These are phyloP conservation scores for Pseudopipra pipra DNA, from an alignment of 2,113 vertebrate genomes.

Conservation along the genomic window DNA sequence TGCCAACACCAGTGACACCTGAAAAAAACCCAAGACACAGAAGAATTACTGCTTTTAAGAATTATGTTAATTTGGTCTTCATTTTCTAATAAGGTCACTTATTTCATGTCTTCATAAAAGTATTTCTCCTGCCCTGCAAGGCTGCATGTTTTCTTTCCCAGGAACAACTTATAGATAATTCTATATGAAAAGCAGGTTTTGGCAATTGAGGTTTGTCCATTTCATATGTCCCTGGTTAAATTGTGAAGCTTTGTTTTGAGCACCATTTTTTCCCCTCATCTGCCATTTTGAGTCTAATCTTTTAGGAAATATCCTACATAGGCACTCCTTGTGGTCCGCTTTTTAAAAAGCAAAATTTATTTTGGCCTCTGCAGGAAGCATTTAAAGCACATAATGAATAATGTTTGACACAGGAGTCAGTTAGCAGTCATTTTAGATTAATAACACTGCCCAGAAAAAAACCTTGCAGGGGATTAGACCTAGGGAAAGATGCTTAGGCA, in stretches of 20 bases:
- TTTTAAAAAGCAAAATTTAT: constrained; percentile 49
- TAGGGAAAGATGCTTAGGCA: constrained; percentile 53
- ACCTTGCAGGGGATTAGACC: constrained; percentile 57
- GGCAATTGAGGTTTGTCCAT: not conserved
- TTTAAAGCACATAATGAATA: constrained; percentile 59
- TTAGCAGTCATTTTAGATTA: constrained; percentile 65
- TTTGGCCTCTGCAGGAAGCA: constrained; percentile 62
- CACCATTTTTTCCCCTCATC: not conserved
- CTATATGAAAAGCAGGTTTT: not conserved
- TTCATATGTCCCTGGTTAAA: not conserved
- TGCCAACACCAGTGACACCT: constrained; percentile 36
- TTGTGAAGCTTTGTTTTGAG: not conserved
- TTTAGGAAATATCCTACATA: constrained; percentile 32
- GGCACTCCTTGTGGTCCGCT: not conserved
- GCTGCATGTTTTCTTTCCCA: not conserved
- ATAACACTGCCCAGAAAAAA: constrained; percentile 50
- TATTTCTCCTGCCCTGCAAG: not conserved
- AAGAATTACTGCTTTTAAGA: not conserved
- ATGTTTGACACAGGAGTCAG: constrained; percentile 57
- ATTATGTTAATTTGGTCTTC: not conserved
- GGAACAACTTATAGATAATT: not conserved
- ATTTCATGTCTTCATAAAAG: not conserved
- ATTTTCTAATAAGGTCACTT: not conserved
- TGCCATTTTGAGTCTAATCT: constrained; percentile 49
- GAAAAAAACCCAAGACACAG: not conserved